phyloP scores from a whole-genome alignment of 2,888 invertebrate genomes.

The Salpingus planirostris region DNA sequence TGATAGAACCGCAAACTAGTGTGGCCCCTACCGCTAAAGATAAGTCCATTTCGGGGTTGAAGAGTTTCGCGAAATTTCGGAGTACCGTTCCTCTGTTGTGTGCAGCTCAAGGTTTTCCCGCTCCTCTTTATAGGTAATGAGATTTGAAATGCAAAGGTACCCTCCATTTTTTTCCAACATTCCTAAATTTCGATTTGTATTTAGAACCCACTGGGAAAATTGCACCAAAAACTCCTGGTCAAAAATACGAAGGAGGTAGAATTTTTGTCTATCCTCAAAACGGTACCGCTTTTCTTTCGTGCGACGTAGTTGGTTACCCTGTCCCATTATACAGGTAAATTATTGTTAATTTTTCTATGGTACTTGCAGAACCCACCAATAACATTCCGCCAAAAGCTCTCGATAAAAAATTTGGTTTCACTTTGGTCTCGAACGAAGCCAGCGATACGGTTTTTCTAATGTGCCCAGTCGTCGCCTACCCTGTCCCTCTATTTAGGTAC shows the following conservation, averaged over 20 bases:
- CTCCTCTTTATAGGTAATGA: conserved; percentile 43
- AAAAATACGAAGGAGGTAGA: conserved; percentile 48
- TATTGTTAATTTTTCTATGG: too few species aligned
- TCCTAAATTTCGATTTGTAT: conserved; percentile 1
- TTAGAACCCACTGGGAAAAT: conserved; percentile 55
- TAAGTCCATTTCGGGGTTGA: conserved; percentile 41
- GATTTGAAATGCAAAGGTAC: conserved; percentile 46
- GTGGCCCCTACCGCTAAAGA: conserved; percentile 42
- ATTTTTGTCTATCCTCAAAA: conserved; percentile 46
- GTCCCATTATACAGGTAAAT: conserved; percentile 61
- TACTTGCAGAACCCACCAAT: conserved; percentile 57
- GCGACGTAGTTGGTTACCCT: conserved; percentile 61
- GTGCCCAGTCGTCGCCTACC: conserved; percentile 42
- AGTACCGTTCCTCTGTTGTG: conserved; percentile 41
- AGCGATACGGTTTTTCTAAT: conserved; percentile 42
- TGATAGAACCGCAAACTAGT: conserved; percentile 42
- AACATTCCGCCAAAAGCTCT: conserved; percentile 52
- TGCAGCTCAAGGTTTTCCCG: conserved; percentile 47
- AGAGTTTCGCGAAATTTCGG: conserved; percentile 31
- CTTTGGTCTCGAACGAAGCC: conserved; percentile 42
- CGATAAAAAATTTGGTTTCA: conserved; percentile 45
- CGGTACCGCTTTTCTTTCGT: conserved; percentile 52
- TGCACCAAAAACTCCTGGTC: conserved; percentile 50
- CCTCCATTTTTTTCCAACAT: not conserved
- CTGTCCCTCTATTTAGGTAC: conserved; percentile 39